Evolutionary conservation across 1,140 invertebrate species (phyloP), one percentile per base, ranked within the genome.

Genomic region (Brachionus paranguensis): DNA sequence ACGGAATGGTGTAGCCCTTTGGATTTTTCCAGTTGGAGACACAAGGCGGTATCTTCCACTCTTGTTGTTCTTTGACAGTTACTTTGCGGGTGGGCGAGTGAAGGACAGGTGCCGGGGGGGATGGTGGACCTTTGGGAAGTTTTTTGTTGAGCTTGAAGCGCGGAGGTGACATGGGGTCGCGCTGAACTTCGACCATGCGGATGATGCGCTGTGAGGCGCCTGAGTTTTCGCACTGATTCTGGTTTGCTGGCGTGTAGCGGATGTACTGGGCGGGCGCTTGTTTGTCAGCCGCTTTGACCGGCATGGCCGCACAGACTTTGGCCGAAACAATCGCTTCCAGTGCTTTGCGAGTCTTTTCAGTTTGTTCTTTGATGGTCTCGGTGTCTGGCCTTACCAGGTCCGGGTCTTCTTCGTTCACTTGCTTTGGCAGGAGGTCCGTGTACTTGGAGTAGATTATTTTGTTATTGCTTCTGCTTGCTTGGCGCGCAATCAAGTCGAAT

Each of bases 11-110:
- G 90, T 98, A 99, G 87, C 96, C 95, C 86, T 98, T 91, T 2
- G 96, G 95, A 88, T 99, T 99, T 90, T 99, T 99, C 97, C 97
- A 99, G 88, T 99, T 99, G 12, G 95, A 97, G 85, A 99, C 98
- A 88, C 97, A 99, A 0, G 98, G 98, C 17, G 98, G 98, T 86
- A 99, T 98, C 90, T 99, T 99, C 98, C 98, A 99, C 89, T 99
- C 97, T 85, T 97, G 94, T 88, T 99, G 97, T 89, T 99, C 97
- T 89, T 98, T 98, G 0, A 97, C 96, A 5, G 97, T 98, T 0
- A 97, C 95, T 89, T 99, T 95, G 84, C 97, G 92, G 0, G 97
- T 97, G 0, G 98, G 98, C 0, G 96, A 99, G 90, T 99, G 97
- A 90, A 99, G 92, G 1, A 98, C 95, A 17, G 94, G 94, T 1